Base-by-base conservation (phyloP, 2,888 invertebrate genomes). In the Drosophila buzzatii region DNA sequence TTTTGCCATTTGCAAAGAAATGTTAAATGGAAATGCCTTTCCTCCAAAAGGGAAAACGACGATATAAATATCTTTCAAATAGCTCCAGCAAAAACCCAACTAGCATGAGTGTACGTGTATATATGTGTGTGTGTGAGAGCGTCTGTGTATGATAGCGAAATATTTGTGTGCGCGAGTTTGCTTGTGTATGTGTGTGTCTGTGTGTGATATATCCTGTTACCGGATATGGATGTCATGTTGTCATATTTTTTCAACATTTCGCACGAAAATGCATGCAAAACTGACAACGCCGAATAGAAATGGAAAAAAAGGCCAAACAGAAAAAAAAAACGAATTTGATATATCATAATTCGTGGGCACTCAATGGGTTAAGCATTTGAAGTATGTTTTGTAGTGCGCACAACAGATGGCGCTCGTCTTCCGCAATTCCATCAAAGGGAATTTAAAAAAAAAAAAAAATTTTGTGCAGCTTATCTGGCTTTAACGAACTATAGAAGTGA, bases 21-120 rank as follows among this genome's bases (percentile, higher is more conserved):
- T 79, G 62, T 71, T 76, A 79, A 78, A 78, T 78, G 71, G 47
- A 79, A 79, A 79, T 79, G 59, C 77, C 71, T 65, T 64, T 57
- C 53, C 62, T 57, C 53, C 62, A 42, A 37, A 51, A 68, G 49
- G 55, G 55, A 69, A 73, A 55, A 55, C 59, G 67, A 64, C 70
- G 71, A 68, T 71, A 79, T 75, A 79, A 59, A 68, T 77, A 75
- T 79, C 60, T 64, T 58, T 37, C 64, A 64, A 73, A 76, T 78
- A 76, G 62, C 73, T 74, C 33, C 51, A 27, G 65, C 56, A 57
- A 71, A 76, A 76, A 61, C 56, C 18, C 51, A 7, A 37, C 63
- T 53, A 56, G 6, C 47, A 42, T 2, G 33, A 20, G 31, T 8
- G 20, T 37, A 27, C 61, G 44, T 49, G 41, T 10, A 1, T 56